phyloP scores from a whole-genome alignment of 1,140 invertebrate genomes.

The Akabosia matsudoensis region DNA sequence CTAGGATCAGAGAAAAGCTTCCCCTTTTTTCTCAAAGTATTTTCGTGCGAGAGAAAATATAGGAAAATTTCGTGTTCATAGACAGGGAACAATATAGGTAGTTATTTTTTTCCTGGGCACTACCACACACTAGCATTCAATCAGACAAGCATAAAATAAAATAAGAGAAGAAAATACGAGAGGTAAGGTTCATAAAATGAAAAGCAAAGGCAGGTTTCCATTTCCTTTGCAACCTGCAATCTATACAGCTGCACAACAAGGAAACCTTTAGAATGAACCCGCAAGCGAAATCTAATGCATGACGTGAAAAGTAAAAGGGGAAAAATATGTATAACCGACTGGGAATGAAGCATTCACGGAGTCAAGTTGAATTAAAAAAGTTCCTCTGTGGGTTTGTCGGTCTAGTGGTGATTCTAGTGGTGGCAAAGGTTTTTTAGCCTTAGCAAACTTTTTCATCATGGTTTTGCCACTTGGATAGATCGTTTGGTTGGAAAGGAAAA shows the following conservation, averaged over 20 bases:
- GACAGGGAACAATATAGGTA: neutral
- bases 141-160: neutral
- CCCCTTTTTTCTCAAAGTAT: neutral
- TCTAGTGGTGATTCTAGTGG: too few species aligned
- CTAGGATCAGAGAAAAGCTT: too few species aligned
- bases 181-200: neutral
- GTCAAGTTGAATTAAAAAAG: too few species aligned
- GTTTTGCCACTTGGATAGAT: too few species aligned
- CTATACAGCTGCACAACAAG: neutral
- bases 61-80: neutral
- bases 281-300: neutral
- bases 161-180: neutral
- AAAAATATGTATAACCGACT: too few species aligned
- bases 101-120: neutral
- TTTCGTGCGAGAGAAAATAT: neutral
- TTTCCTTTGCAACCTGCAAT: neutral
- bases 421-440: too few species aligned
- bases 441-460: too few species aligned
- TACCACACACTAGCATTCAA: conserved; percentile 15
- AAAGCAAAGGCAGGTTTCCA: neutral
- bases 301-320: too few species aligned
- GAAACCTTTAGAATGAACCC: conserved; percentile 14
- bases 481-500: too few species aligned
- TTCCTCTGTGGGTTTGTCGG: too few species aligned
- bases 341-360: too few species aligned